A percentile compares a stretch with the other conserved stretches of the same genome.
These are phyloP conservation scores for Galagoides demidoff DNA, from an alignment of 2,797 vertebrate genomes.

Conservation along the genomic window DNA sequence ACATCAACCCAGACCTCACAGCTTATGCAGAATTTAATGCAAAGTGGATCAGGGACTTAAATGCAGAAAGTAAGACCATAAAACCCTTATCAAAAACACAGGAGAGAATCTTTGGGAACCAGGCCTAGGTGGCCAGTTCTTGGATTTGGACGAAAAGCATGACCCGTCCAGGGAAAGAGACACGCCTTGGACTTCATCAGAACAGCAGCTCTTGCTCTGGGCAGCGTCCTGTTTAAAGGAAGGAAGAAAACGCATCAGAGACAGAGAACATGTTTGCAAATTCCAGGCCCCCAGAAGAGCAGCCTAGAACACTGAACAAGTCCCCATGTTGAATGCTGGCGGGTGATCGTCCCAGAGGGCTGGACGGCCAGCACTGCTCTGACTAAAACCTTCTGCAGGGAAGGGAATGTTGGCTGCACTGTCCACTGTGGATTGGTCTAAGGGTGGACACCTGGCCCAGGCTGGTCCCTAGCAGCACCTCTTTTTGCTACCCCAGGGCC, in stretches of 20 bases:
- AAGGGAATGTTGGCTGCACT: neutral
- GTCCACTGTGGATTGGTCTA: neutral
- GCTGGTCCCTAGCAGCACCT: neutral
- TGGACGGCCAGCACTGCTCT: rapidly evolving
- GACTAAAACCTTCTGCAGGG: neutral
- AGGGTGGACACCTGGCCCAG: rapidly evolving
- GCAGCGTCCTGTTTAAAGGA: neutral
- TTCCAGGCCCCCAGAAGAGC: neutral
- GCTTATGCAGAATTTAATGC: neutral
- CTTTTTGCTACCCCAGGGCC: neutral
- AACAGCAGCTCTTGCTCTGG: rapidly evolving
- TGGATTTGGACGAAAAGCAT: neutral
- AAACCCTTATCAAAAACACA: neutral
- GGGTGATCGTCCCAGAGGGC: rapidly evolving
- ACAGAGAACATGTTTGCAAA: neutral
- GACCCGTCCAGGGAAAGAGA: neutral
- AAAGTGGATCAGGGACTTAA: rapidly evolving
- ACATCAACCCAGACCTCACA: neutral
- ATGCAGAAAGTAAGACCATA: neutral
- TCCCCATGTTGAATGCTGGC: too few species aligned
- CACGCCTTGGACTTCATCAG: neutral
- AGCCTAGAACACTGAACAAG: rapidly evolving
- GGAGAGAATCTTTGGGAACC: neutral
- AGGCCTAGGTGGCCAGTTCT: neutral
- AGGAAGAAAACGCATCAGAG: neutral